Evolutionary conservation across 2,113 vertebrate genomes (phyloP).

Genomic region (Etheostoma spectabile): DNA sequence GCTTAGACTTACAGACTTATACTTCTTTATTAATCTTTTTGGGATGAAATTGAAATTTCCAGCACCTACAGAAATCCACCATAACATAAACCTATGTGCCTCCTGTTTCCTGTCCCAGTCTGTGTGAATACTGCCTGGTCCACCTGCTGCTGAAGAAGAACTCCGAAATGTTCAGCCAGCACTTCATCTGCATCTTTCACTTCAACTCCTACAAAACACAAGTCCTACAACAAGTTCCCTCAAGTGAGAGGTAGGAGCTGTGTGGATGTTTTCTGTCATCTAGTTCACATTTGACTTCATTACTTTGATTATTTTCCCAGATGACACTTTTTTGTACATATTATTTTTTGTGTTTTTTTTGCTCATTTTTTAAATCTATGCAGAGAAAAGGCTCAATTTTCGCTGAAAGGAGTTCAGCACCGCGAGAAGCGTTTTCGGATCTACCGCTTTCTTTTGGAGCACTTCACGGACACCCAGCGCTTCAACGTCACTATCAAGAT

Average conservation of each 20-base stretch:
- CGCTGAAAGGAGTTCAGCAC: conserved; percentile 89
- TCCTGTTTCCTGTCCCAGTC: conserved; percentile 75
- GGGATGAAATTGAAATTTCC: no score
- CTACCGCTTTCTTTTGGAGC: conserved; percentile 93
- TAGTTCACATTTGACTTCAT: background rate
- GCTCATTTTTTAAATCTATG: background rate
- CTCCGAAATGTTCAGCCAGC: conserved; percentile 92
- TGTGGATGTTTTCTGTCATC: background rate
- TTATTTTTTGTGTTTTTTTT: background rate
- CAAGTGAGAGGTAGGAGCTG: conserved; percentile 86
- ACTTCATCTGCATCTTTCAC: no score
- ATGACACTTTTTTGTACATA: background rate
- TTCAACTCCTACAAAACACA: conserved; percentile 93
- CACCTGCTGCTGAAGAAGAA: conserved; percentile 93
- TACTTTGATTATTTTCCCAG: background rate
- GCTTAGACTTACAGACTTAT: no score
- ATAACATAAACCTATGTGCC: background rate
- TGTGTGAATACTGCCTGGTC: conserved; percentile 92
- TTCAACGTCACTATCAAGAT: conserved; percentile 93
- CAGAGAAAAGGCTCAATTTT: conserved; percentile 90
- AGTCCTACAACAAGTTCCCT: conserved; percentile 91
- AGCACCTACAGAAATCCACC: background rate
- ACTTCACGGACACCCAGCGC: conserved; percentile 94
- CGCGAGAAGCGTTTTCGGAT: conserved; percentile 90
- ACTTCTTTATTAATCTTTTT: no score